These are phyloP conservation scores for Lordiphosa collinella DNA, from an alignment of 1,140 invertebrate species.

Conservation along the genomic window DNA sequence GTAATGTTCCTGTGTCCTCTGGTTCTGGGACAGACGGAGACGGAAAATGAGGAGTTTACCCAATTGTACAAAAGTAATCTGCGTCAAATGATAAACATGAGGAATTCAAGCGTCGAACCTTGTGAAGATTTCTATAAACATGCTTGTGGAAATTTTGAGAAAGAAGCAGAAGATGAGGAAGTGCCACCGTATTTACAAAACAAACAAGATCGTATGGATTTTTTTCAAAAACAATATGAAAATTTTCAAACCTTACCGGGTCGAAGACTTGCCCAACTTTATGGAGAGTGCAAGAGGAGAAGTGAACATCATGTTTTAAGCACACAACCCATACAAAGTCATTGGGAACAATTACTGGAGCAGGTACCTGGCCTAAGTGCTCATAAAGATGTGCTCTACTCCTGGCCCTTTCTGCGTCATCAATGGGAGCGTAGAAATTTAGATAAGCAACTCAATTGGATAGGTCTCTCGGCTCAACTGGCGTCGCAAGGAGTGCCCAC, in stretches of 20 bases:
- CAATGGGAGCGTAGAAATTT: constrained; percentile 48
- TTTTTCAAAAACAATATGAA: constrained; percentile 41
- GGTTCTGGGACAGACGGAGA: constrained; percentile 5
- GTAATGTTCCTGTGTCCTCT: constrained; percentile 2
- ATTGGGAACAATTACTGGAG: constrained; percentile 38
- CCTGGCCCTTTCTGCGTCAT: constrained; percentile 55
- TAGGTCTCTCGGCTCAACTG: constrained; percentile 51
- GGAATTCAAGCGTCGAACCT: constrained; percentile 40
- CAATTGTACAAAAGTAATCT: constrained; percentile 50
- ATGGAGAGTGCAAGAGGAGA: constrained; percentile 40
- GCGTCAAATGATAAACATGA: constrained; percentile 39
- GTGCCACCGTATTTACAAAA: constrained; percentile 64
- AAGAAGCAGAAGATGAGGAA: constrained; percentile 4
- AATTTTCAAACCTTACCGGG: constrained; percentile 54
- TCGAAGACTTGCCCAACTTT: constrained; percentile 38
- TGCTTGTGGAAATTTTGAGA: constrained; percentile 55
- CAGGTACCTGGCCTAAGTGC: constrained; percentile 47
- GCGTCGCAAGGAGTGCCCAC: constrained; percentile 59
- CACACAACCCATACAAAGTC: background rate
- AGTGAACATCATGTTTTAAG: background rate
- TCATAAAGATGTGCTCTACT: constrained; percentile 17
- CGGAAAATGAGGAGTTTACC: constrained; percentile 28
- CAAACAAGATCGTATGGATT: constrained; percentile 61
- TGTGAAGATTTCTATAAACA: constrained; percentile 69
- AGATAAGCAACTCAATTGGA: constrained; percentile 50